A percentile compares a stretch with the other conserved stretches of the same genome.
These are phyloP conservation scores for Nephrotoma flavescens DNA, from an alignment of 2,888 invertebrate species.

Conservation along the genomic window DNA sequence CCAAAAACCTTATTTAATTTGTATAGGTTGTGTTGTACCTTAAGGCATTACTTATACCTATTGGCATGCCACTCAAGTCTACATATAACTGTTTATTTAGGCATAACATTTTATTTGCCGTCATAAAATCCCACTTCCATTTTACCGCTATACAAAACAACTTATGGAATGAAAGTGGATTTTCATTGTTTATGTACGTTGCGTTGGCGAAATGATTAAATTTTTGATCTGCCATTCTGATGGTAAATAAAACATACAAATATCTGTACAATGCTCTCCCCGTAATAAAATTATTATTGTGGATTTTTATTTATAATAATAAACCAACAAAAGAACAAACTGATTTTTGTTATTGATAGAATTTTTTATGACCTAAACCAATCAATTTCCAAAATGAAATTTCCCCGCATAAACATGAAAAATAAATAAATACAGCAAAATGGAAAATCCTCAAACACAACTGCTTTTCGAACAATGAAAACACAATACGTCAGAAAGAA, in stretches of 20 bases:
- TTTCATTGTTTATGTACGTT: too few relatives aligned
- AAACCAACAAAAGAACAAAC: background rate
- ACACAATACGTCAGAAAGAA: background rate
- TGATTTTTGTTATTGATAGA: background rate
- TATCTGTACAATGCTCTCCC: background rate
- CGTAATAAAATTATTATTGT: background rate
- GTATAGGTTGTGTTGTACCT: too few relatives aligned
- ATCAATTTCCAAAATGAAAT: background rate
- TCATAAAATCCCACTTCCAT: too few relatives aligned
- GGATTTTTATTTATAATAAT: background rate
- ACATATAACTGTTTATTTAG: too few relatives aligned
- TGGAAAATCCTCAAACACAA: background rate
- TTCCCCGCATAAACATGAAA: background rate
- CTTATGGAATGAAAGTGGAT: too few relatives aligned
- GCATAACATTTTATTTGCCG: too few relatives aligned
- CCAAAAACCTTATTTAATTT: too few relatives aligned
- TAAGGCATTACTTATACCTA: too few relatives aligned
- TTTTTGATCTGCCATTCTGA: too few relatives aligned
- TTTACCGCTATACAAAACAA: too few relatives aligned
- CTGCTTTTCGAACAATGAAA: background rate
- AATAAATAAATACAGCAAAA: background rate
- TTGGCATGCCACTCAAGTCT: too few relatives aligned
- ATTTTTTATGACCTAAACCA: background rate
- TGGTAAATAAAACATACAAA: background rate
- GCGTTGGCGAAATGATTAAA: too few relatives aligned